Evolutionary conservation across 2,888 invertebrate species (phyloP).

Genomic region (Abscondita cerata): DNA sequence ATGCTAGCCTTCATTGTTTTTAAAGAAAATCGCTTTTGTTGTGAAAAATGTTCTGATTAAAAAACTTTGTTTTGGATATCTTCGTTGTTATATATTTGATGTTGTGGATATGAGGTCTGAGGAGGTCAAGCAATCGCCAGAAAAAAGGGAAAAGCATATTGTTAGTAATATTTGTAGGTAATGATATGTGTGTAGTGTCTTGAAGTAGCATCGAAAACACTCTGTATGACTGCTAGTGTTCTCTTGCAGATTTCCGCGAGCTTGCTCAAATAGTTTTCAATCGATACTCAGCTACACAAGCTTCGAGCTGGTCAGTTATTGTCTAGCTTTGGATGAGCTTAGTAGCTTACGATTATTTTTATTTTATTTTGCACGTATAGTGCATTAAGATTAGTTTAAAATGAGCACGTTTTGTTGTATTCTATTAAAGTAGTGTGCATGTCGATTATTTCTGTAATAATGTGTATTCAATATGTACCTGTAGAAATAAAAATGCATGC

Average conservation of each 20-base stretch:
- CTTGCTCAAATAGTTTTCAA: slow-evolving; percentile 78
- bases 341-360: slow-evolving; percentile 29
- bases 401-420: slow-evolving; percentile 16
- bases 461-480: no score
- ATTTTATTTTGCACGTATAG: slow-evolving; percentile 29
- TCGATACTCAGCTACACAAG: slow-evolving; percentile 63
- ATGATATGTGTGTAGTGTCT: slow-evolving; percentile 32
- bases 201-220: slow-evolving; percentile 34
- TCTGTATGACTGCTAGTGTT: slow-evolving; percentile 57
- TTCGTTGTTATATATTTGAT: no score
- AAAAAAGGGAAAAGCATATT: background rate
- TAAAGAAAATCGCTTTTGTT: no score
- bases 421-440: background rate
- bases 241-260: slow-evolving; percentile 79
- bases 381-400: slow-evolving; percentile 18
- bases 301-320: slow-evolving; percentile 60
- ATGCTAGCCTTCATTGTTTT: no score
- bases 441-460: background rate
- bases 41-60: no score
- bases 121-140: background rate
- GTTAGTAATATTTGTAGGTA: slow-evolving; percentile 24
- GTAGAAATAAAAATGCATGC: no score
- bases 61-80: no score
- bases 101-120: no score
- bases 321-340: slow-evolving; percentile 46